A percentile compares a stretch with the other conserved stretches of the same genome.
Evolutionary conservation across 2,113 vertebrate species (phyloP).

Genomic region (Calypte anna): DNA sequence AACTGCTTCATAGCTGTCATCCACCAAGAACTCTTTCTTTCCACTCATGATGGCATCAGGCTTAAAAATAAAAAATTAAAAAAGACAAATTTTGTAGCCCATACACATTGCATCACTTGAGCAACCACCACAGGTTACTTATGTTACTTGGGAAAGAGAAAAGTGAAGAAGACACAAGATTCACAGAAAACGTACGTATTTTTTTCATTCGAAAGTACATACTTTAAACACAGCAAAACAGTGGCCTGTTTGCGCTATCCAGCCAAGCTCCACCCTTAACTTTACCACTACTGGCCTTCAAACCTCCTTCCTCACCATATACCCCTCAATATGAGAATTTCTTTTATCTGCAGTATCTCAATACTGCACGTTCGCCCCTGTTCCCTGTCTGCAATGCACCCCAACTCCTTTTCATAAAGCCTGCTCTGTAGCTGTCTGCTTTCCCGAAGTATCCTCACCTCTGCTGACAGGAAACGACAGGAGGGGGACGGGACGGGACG

Average conservation of each 20-base stretch:
- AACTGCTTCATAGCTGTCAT: not conserved
- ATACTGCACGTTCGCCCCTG: rapidly evolving
- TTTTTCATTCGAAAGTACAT: rapidly evolving
- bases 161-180: rapidly evolving
- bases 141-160: rapidly evolving
- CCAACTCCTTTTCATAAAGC: rapidly evolving
- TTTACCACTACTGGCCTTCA: rapidly evolving
- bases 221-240: rapidly evolving
- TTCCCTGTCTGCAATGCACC: rapidly evolving
- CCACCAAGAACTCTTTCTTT: not conserved
- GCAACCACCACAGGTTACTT: not conserved
- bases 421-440: rapidly evolving
- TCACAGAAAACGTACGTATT: rapidly evolving
- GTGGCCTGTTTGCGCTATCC: rapidly evolving
- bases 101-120: not conserved
- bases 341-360: rapidly evolving
- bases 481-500: no score
- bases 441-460: no score
- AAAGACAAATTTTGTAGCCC: no score
- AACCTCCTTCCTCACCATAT: rapidly evolving
- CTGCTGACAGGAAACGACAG: no score
- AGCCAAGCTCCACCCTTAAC: no score
- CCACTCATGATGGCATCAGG: not conserved
- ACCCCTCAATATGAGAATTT: rapidly evolving
- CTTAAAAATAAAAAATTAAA: not conserved